These are phyloP conservation scores for Trichopria drosophilae DNA, from an alignment of 2,888 invertebrate genomes.

Conservation along the genomic window DNA sequence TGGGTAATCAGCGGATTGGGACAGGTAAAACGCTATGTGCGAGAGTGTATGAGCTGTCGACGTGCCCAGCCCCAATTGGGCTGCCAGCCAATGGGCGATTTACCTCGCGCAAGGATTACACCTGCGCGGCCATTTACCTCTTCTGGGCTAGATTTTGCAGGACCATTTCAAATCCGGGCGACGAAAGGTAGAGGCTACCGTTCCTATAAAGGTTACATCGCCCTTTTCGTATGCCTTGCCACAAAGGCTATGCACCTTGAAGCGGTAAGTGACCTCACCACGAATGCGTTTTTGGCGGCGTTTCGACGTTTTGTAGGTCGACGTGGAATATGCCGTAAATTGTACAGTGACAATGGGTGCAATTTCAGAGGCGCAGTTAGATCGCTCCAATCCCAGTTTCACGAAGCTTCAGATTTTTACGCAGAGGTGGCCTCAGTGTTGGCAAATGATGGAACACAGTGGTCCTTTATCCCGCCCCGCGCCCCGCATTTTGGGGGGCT, in stretches of 20 bases:
- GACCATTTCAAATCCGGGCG: too few species aligned
- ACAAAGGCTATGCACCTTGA: conserved; percentile 18
- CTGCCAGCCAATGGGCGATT: neutral
- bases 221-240: too few species aligned
- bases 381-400: too few species aligned
- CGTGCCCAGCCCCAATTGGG: neutral
- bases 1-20: conserved; percentile 9
- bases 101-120: too few species aligned
- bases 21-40: conserved; percentile 10
- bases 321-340: conserved; percentile 20
- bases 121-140: too few species aligned
- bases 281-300: conserved; percentile 9
- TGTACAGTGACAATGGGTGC: conserved; percentile 45
- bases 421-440: conserved; percentile 9
- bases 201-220: conserved; percentile 18
- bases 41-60: neutral
- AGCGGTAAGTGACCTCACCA: conserved; percentile 14
- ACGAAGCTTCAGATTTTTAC: neutral
- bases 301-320: conserved; percentile 12
- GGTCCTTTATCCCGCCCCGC: conserved; percentile 48
- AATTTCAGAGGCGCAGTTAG: conserved; percentile 46
- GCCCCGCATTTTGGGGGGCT: conserved; percentile 48
- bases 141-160: too few species aligned
- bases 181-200: conserved; percentile 21
- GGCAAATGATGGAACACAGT: conserved; percentile 34